phyloP scores from a whole-genome alignment of 2,888 invertebrate species.

The Polydrusus cervinus region DNA sequence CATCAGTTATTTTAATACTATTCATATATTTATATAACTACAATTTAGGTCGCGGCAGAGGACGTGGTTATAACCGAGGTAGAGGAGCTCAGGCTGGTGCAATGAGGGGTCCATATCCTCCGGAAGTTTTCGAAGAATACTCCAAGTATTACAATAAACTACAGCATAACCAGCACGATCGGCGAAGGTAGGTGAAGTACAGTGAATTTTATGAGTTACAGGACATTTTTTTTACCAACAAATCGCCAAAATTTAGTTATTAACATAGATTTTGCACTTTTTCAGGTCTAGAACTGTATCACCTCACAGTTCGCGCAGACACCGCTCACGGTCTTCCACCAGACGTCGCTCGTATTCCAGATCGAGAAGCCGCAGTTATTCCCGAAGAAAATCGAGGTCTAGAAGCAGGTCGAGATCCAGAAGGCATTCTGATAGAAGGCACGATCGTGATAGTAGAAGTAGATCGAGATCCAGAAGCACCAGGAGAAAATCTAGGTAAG shows the following conservation, averaged over 20 bases:
- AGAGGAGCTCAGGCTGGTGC: slow-evolving; percentile 23
- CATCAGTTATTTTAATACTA: too few relatives aligned
- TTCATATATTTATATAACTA: too few relatives aligned
- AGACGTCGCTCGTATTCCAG: slow-evolving; percentile 52
- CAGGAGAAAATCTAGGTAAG: slow-evolving; percentile 50
- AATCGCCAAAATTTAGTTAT: too few relatives aligned
- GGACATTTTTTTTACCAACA: too few relatives aligned
- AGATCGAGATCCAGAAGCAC: slow-evolving; percentile 40
- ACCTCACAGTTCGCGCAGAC: slow-evolving; percentile 37
- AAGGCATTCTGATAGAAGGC: slow-evolving; percentile 62
- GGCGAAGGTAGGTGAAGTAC: slow-evolving; percentile 41
- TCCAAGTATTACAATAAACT: slow-evolving; percentile 26
- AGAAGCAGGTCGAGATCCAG: slow-evolving; percentile 62
- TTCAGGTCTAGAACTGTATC: slow-evolving; percentile 47
- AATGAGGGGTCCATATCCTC: slow-evolving; percentile 32
- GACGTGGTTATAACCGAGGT: slow-evolving; percentile 32
- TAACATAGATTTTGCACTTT: background rate
- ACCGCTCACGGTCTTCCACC: slow-evolving; percentile 54
- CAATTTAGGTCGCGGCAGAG: slow-evolving; percentile 37
- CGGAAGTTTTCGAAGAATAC: slow-evolving; percentile 49
- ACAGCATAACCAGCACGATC: slow-evolving; percentile 15
- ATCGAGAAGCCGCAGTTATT: slow-evolving; percentile 56
- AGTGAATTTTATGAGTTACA: too few relatives aligned
- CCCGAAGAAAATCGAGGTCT: slow-evolving; percentile 60
- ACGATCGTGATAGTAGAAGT: slow-evolving; percentile 41